Evolutionary conservation across 2,113 vertebrate species (phyloP), one percentile per base, ranked within the genome.

Genomic region (Tyto alba): DNA sequence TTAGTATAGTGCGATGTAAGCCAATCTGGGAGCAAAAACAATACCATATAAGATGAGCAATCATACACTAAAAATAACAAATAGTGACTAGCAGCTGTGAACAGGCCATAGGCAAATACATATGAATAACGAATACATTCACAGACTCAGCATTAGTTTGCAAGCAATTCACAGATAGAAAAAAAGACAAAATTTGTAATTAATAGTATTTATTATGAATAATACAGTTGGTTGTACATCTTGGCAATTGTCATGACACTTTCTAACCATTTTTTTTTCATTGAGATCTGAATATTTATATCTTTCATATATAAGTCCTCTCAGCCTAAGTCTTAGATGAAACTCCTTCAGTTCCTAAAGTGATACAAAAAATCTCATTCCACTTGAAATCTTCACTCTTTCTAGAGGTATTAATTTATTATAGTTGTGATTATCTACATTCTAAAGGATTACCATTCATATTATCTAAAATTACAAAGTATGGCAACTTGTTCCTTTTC

Each of bases 31-130:
- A 89, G 48, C 20, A 48, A 83, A 95, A 93, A 71, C 76, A 96
- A 92, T 94, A 48, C 9, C 29, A 30, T 56, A 20, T 72, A 87
- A 82, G 64, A 97, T 72, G 92, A 97, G 30, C 68, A 96, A 90
- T 96, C 72, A 81, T 64, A 68, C 27, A 32, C 69, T 84, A 95
- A 93, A 96, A 90, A 96, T 95, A 96, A 74, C 53, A 89, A 93
- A 85, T 81, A 93, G 50, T 92, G 93, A 96, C 80, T 89, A 92
- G 64, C 88, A 96, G 83, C 96, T 96, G 88, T 77, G 85, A 96
- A 94, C 38, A 73, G 64, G 50, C 76, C 88, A 89, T 21, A 88
- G 53, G 80, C 63, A 91, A 96, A 92, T 88, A 60, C 0, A 0
- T 40, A 81, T 59, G 71, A 95, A 92, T 81, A 83, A 57, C 2